phyloP scores from a whole-genome alignment of 2,888 invertebrate species.

The Acleris emargana region DNA sequence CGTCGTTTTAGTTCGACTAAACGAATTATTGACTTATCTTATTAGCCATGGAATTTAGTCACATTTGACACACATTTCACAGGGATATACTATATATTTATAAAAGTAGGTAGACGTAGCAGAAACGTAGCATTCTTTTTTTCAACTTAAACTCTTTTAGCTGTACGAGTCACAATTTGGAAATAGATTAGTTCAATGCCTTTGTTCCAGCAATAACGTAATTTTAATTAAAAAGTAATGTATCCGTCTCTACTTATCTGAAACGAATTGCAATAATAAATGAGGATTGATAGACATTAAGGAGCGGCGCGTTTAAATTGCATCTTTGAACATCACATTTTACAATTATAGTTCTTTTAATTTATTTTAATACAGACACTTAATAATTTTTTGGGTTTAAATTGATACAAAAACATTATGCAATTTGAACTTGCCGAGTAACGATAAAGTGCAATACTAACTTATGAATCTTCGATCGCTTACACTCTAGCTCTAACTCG shows the following conservation, averaged over 20 bases:
- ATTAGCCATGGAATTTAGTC: constrained; percentile 34
- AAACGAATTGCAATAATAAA: constrained; percentile 38
- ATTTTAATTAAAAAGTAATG: constrained; percentile 29
- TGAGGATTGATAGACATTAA: constrained; percentile 35
- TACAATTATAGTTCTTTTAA: no score
- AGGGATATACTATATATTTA: constrained; percentile 19
- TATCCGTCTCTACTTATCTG: constrained; percentile 38
- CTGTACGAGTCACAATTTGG: constrained; percentile 6
- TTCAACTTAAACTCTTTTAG: constrained; percentile 10
- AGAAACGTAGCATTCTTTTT: not conserved
- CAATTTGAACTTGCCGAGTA: constrained; percentile 29
- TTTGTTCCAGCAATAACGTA: constrained; percentile 37
- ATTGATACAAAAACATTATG: constrained; percentile 5
- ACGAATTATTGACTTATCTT: constrained; percentile 5
- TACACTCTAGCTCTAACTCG: constrained; percentile 5
- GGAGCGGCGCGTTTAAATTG: constrained; percentile 29
- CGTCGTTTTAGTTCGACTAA: constrained; percentile 2
- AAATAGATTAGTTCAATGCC: constrained; percentile 12
- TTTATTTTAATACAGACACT: no score
- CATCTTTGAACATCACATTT: not conserved
- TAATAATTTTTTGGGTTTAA: constrained; percentile 4
- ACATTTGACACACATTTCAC: constrained; percentile 25
- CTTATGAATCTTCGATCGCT: constrained; percentile 26
- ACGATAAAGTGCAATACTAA: constrained; percentile 33
- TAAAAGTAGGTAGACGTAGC: constrained; percentile 15